Evolutionary conservation across 2,888 invertebrate species (phyloP).

Genomic region (Bombylius major): DNA sequence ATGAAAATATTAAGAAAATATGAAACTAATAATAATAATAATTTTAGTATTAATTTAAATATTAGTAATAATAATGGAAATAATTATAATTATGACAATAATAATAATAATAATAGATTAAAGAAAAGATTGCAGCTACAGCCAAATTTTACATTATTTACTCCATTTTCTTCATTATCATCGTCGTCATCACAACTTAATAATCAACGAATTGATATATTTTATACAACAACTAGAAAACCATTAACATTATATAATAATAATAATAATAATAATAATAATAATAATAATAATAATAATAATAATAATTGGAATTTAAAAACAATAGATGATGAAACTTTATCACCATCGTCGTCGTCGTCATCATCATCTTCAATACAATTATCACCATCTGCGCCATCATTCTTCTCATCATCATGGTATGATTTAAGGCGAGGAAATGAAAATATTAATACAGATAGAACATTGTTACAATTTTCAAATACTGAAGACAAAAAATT

Average conservation of each 20-base stretch:
- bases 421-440: too few relatives aligned
- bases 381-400: too few relatives aligned
- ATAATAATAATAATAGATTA: not conserved
- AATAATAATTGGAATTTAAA: too few relatives aligned
- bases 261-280: not conserved
- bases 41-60: constrained; percentile 14
- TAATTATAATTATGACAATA: not conserved
- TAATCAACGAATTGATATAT: not conserved
- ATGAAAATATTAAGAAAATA: too few relatives aligned
- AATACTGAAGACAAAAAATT: not conserved
- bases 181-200: not conserved
- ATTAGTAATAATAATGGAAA: not conserved
- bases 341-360: too few relatives aligned
- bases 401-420: too few relatives aligned
- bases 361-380: too few relatives aligned
- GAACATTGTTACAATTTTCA: too few relatives aligned
- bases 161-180: not conserved
- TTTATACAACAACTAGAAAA: not conserved
- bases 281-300: not conserved
- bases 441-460: too few relatives aligned
- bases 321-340: too few relatives aligned
- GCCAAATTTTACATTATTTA: not conserved
- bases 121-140: too few relatives aligned
- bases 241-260: not conserved
- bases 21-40: constrained; percentile 9